These are phyloP conservation scores for Agelaius phoeniceus DNA, from an alignment of 2,113 vertebrate species.

Conservation along the genomic window DNA sequence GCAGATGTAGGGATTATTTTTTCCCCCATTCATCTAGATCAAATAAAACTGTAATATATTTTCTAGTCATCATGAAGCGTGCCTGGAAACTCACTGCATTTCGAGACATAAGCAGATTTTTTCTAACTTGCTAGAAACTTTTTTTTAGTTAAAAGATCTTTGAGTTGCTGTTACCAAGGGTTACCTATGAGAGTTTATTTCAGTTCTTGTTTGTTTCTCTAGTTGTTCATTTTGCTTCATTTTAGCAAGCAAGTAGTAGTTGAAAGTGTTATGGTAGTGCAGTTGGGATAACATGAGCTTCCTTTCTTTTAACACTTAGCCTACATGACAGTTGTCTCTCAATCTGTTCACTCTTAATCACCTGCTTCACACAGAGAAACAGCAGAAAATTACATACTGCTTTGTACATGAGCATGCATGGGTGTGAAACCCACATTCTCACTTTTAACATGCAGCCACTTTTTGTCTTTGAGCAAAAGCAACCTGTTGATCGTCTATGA, in stretches of 20 bases:
- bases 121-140: not conserved
- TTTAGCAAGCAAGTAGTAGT: not conserved
- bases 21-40: not conserved
- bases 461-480: not conserved
- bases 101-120: not conserved
- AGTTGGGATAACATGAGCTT: not conserved
- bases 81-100: not conserved
- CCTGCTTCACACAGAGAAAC: not conserved
- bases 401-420: not conserved
- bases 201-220: not conserved
- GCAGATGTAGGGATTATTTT: not conserved
- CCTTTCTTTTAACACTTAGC: not conserved
- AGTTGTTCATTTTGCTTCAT: not conserved
- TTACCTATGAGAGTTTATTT: not conserved
- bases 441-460: not conserved
- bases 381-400: not conserved
- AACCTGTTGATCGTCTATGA: not conserved
- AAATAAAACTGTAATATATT: not conserved
- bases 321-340: not conserved
- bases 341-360: not conserved
- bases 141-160: not conserved
- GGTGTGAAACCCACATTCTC: not conserved
- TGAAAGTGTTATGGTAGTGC: not conserved
- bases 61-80: not conserved
- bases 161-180: not conserved